Base-by-base conservation (phyloP, 2,888 invertebrate genomes). In the Melinaea marsaeus region DNA sequence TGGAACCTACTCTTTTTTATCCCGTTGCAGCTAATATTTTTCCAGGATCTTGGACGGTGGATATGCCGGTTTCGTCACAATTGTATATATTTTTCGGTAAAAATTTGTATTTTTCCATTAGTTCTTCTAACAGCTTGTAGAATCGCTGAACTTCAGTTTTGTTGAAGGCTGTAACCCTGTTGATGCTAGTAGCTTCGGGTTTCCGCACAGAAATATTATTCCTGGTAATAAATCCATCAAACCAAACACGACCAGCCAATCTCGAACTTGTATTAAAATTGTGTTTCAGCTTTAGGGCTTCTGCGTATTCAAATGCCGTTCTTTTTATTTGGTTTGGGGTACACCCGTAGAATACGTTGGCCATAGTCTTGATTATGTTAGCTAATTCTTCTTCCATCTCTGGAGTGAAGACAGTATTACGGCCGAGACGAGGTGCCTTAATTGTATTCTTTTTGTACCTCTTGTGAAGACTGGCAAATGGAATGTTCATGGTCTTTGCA, bases 301-400 rank as follows among this genome's bases (percentile, higher is more conserved):
- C 66, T 34, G 66, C 63, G 34, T 61, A 66, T 61, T 56, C 48
- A 51, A 63, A 70, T 42, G 71, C 72, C 2, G 60, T 63, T 70
- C 51, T 72, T 70, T 64, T 72, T 33, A 74, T 64, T 71, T 74
- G 68, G 46, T 63, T 69, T 42, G 71, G 55, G 13, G 72, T 74
- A 57, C 68, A 72, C 42, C 74, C 73, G 61, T 74, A 73, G 56
- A 74, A 74, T 55, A 72, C 62, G 58, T 73, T 73, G 7, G 73
- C 70, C 70, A 75, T 70, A 63, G 72, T 69, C 58, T 72, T 74
- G 3, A 74, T 58, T 54, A 59, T 55, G 64, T 70, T 35, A 13
- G 74, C 72, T 63, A 74, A 47, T 55, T 69, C 66, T 37, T 55
- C 59, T 71, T 74, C 73, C 61, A 34, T 11, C 47, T 72, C 71